Percentiles rank a stretch among this genome's conserved stretches.
Evolutionary conservation across 2,888 invertebrate genomes (phyloP).

Genomic region (Nymphalis polychloros): DNA sequence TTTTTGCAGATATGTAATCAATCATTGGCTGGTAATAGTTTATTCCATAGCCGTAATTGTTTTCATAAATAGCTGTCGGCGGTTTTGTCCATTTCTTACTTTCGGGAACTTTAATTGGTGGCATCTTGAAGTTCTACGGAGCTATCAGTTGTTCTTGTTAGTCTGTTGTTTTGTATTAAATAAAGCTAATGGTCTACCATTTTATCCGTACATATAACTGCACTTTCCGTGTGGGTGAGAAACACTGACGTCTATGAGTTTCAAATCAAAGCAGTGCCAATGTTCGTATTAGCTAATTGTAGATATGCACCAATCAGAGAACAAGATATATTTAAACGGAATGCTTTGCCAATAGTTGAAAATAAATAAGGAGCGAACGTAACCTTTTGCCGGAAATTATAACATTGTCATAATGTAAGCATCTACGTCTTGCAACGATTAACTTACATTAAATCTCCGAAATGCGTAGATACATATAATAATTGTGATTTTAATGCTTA

Average conservation of each 20-base stretch:
- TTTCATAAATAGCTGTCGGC: slow-evolving; percentile 87
- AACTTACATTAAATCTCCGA: not conserved
- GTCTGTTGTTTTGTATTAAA: slow-evolving; percentile 53
- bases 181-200: slow-evolving; percentile 46
- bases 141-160: not conserved
- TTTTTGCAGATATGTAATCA: slow-evolving; percentile 89
- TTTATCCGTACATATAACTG: slow-evolving; percentile 56
- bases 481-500: not conserved
- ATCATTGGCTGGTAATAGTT: slow-evolving; percentile 94
- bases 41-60: slow-evolving; percentile 91
- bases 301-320: slow-evolving; percentile 69
- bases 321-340: slow-evolving; percentile 66
- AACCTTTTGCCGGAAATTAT: slow-evolving; percentile 40
- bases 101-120: slow-evolving; percentile 72
- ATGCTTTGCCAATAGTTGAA: slow-evolving; percentile 66
- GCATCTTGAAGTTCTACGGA: slow-evolving; percentile 48
- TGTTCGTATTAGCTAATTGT: slow-evolving; percentile 54
- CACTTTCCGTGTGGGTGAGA: slow-evolving; percentile 60
- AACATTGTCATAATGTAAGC: slow-evolving; percentile 20
- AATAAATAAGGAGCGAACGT: slow-evolving; percentile 42
- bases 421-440: not conserved
- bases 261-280: slow-evolving; percentile 64
- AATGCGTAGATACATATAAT: not conserved
- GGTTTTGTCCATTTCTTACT: slow-evolving; percentile 79
- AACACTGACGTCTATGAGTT: slow-evolving; percentile 66